Base-by-base conservation (phyloP, 1,140 invertebrate genomes). In the Antheraea pernyi region DNA sequence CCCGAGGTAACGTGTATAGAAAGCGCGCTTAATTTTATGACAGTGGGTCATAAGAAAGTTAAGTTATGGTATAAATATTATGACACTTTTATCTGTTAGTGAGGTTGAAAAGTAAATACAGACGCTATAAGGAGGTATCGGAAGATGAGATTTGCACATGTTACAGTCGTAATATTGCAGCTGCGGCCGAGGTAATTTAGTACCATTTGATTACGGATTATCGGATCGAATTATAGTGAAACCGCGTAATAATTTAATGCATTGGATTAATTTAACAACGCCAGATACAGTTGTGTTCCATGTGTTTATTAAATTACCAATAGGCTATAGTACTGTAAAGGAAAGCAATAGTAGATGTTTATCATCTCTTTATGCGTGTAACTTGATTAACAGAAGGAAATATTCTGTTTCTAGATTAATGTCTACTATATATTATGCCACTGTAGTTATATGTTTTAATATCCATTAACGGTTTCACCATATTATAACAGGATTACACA, bases 31-130 rank as follows among this genome's bases (percentile, higher is more conserved):
- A 83, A 82, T 74, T 88, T 90, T 88, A 88, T 82, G 82, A 84
- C 76, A 81, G 73, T 81, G 79, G 82, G 81, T 83, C 84, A 86
- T 91, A 91, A 91, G 84, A 88, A 90, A 82, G 77, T 76, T 81
- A 88, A 89, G 75, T 89, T 91, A 91, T 90, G 78, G 81, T 83
- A 85, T 90, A 89, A 89, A 89, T 89, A 86, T 91, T 90, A 89
- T 88, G 89, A 89, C 86, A 90, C 81, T 89, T 86, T 89, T 91
- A 90, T 90, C 82, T 89, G 79, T 84, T 80, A 79, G 79, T 85
- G 81, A 73, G 80, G 79, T 84, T 84, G 83, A 88, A 89, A 89
- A 89, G 86, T 89, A 89, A 91, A 88, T 85, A 88, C 69, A 71
- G 70, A 69, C 71, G 75, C 73, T 75, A 75, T 81, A 78, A 76